Conservation (phyloP, 2,113 vertebrate species). For the Tyto alba region DNA sequence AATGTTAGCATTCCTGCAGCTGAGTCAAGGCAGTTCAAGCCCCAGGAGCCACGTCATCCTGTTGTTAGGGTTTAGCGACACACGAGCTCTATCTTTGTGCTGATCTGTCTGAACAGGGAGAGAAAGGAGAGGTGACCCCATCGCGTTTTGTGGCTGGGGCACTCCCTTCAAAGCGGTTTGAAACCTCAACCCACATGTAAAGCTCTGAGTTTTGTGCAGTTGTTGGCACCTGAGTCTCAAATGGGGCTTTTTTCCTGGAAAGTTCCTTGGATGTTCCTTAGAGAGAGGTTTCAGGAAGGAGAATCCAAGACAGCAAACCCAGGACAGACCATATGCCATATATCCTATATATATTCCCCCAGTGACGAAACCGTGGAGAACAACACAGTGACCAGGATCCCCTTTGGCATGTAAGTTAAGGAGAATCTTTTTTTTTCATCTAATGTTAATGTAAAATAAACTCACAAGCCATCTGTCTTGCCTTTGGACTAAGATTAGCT, state of each 20-base stretch:
- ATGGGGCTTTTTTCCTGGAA: background rate
- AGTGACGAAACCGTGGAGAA: background rate
- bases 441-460: background rate
- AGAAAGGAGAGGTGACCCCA: background rate
- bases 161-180: rapidly evolving
- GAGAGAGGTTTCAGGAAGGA: background rate
- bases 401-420: background rate
- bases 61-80: background rate
- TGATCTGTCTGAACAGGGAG: rapidly evolving
- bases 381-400: rapidly evolving
- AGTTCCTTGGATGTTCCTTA: background rate
- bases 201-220: background rate
- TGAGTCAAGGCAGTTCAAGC: background rate
- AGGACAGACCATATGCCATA: background rate
- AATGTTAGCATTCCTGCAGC: rapidly evolving
- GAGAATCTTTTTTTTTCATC: background rate
- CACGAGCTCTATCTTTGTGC: background rate
- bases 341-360: no score
- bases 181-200: background rate
- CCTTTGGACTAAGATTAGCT: background rate
- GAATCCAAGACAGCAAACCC: background rate
- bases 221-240: background rate
- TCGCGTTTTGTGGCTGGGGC: no score
- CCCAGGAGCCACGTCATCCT: rapidly evolving
- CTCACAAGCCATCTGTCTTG: background rate